Base-by-base conservation (phyloP, 1,140 invertebrate species). In the Drosophila subobscura region DNA sequence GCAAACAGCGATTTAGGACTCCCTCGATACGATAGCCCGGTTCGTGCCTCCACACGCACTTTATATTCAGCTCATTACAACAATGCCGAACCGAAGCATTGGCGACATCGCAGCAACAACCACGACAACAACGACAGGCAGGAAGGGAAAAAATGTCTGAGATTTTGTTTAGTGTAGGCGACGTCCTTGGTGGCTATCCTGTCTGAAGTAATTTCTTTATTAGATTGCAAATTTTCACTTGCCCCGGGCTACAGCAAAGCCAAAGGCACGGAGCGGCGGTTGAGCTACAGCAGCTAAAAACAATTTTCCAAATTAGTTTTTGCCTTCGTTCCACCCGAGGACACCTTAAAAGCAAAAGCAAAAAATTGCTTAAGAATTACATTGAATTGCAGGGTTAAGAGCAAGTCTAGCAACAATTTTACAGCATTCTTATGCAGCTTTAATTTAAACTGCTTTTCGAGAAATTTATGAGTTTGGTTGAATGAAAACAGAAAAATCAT, bases 141-240 rank as follows among this genome's bases (percentile, higher is more conserved):
- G 14, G 41, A 51, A 16, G 49, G 33, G n/a, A 25, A 64, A 1
- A 44, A 55, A 41, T 47, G 46, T 37, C 44, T 58, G 37, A 70
- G 55, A 59, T 80, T 79, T 67, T 54, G 64, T 79, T 79, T 74
- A 45, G 65, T 65, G 54, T 52, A 49, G 77, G 47, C 77, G 42
- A 57, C 70, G 57, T 72, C 65, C 77, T 88, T 71, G 79, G 54
- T 56, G 12, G 55, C 22, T 40, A 22, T 57, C 50, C 64, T 72
- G 71, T 83, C 78, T 83, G 57, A 67, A 80, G 84, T 88, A 88
- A 88, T 88, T 88, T 89, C 84, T 88, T 88, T 89, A 88, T 88
- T 88, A 77, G 83, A 88, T 83, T 83, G 79, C 41, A 68, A 57
- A 63, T 68, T 61, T 68, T 59, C 71, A 53, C 64, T 77, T 51